A percentile compares a stretch with the other conserved stretches of the same genome.
Evolutionary conservation across 2,113 vertebrate genomes (phyloP).

Genomic region (Cololabis saira): DNA sequence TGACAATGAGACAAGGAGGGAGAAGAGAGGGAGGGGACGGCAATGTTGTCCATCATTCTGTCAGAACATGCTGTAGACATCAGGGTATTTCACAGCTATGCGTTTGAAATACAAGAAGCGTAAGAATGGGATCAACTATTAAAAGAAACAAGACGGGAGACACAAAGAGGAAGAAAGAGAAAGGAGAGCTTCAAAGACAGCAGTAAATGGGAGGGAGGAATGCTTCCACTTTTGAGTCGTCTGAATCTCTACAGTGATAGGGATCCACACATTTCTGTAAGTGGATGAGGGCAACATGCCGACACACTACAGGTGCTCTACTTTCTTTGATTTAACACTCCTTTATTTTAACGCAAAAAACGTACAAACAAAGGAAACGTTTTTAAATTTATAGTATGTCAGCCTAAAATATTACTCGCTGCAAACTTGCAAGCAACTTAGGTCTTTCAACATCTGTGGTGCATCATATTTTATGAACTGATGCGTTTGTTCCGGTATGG

Average conservation of each 20-base stretch:
- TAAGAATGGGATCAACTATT: constrained; percentile 71
- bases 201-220: constrained; percentile 47
- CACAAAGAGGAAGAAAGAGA: constrained; percentile 25
- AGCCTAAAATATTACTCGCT: too few species aligned
- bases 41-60: constrained; percentile 61
- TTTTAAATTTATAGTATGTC: neutral
- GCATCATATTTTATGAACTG: too few species aligned
- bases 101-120: constrained; percentile 80
- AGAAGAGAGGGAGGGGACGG: constrained; percentile 10
- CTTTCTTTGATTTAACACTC: too few species aligned
- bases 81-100: constrained; percentile 63
- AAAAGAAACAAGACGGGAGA: constrained; percentile 49
- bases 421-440: too few species aligned
- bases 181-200: constrained; percentile 47
- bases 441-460: too few species aligned
- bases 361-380: too few species aligned
- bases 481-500: too few species aligned
- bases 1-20: constrained; percentile 44
- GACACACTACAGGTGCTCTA: too few species aligned
- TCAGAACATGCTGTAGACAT: constrained; percentile 66
- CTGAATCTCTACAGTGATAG: constrained; percentile 1
- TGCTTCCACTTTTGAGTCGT: constrained; percentile 47
- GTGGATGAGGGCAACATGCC: neutral
- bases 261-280: neutral
- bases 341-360: too few species aligned